Conservation (phyloP, 2,888 invertebrate genomes). For the Tetheella fluctuosa region DNA sequence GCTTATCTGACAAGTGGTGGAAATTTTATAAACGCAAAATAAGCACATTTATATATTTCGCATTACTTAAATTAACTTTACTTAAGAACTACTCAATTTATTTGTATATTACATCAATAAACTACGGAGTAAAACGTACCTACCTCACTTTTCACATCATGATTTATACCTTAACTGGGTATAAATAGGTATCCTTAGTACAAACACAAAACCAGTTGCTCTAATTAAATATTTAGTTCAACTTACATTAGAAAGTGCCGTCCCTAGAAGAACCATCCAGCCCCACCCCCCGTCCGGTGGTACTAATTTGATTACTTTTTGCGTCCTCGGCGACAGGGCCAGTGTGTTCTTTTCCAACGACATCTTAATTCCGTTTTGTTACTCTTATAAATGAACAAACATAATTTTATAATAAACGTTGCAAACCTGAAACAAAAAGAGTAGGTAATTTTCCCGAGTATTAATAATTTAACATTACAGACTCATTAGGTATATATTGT, state of each 20-base stretch:
- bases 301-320: conserved; percentile 66
- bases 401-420: conserved; percentile 23
- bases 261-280: conserved; percentile 88
- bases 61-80: too few species aligned
- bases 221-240: conserved; percentile 17
- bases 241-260: conserved; percentile 87
- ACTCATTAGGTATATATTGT: neutral
- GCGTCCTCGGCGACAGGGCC: conserved; percentile 44
- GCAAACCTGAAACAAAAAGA: conserved; percentile 24
- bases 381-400: conserved; percentile 25
- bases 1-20: neutral
- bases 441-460: neutral
- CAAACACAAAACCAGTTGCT: neutral
- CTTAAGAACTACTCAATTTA: too few species aligned
- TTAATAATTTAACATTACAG: neutral
- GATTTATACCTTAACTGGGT: too few species aligned
- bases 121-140: too few species aligned
- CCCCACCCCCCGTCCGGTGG: conserved; percentile 90
- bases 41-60: neutral
- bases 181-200: neutral
- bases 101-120: too few species aligned
- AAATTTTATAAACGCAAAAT: neutral
- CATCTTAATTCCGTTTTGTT: conserved; percentile 36
- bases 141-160: too few species aligned
- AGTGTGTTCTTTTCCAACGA: conserved; percentile 57